phyloP scores from a whole-genome alignment of 2,888 invertebrate species.

The Strigamia transsilvanica region DNA sequence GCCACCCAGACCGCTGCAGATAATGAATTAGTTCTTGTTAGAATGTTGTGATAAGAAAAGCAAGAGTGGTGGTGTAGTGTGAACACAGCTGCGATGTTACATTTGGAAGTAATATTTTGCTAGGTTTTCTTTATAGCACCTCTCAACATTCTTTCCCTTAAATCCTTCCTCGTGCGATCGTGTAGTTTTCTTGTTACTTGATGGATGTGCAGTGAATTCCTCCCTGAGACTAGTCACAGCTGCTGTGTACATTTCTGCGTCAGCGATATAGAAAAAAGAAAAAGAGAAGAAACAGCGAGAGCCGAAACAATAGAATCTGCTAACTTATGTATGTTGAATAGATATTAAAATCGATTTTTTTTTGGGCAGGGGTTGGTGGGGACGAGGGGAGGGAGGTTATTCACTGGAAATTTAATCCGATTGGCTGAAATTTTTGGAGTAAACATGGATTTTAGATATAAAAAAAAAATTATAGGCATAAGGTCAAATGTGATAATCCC shows the following conservation, averaged over 20 bases:
- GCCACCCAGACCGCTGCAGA: slow-evolving; percentile 12
- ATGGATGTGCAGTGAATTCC: slow-evolving; percentile 46
- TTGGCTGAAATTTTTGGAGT: too few relatives aligned
- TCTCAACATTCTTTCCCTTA: slow-evolving; percentile 45
- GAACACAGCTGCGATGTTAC: slow-evolving; percentile 40
- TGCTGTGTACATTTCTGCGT: slow-evolving; percentile 33
- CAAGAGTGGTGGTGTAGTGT: slow-evolving; percentile 12
- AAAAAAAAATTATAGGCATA: too few relatives aligned
- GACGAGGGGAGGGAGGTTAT: too few relatives aligned
- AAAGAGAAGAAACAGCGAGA: not conserved
- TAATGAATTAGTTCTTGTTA: slow-evolving; percentile 45
- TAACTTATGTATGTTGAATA: too few relatives aligned
- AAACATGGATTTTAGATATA: too few relatives aligned
- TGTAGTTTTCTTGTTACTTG: slow-evolving; percentile 43
- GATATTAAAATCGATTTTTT: too few relatives aligned
- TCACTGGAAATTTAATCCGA: too few relatives aligned
- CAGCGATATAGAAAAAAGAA: not conserved
- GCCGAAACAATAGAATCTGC: not conserved
- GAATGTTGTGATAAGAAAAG: slow-evolving; percentile 37
- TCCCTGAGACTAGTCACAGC: slow-evolving; percentile 29
- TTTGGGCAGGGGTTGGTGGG: too few relatives aligned
- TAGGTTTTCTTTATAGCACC: slow-evolving; percentile 40
- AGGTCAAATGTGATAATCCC: too few relatives aligned
- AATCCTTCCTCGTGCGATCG: slow-evolving; percentile 45
- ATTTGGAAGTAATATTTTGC: slow-evolving; percentile 45